Evolutionary conservation across 2,888 invertebrate genomes (phyloP), one percentile per base, ranked within the genome.

Genomic region (Nomada goodeniana): DNA sequence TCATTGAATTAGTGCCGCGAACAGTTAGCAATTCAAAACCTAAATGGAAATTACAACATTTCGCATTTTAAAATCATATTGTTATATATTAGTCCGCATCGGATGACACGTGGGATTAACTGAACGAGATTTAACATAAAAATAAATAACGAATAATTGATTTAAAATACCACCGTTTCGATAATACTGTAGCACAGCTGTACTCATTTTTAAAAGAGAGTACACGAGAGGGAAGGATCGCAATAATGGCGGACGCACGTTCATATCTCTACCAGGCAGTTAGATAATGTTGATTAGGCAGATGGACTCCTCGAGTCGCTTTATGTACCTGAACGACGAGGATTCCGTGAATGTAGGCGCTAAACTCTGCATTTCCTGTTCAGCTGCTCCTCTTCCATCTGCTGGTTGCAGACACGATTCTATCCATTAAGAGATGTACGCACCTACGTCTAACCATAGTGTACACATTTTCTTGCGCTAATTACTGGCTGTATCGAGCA

Each of bases 211-310:
- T 36, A 7, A 36, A 7, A 36, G 36, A 36, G 36, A 7, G 7
- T 36, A 36, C 5, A 9, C 0, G 36, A 36, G 36, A 36, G 36
- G 36, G 36, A 36, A 36, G 36, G 36, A 36, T 36, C 81, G 82
- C 80, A 79, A 84, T 81, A 82, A 70, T 76, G 69, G 75, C 36
- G 72, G 70, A 53, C 77, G 78, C 79, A 81, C 78, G 72, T 81
- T 79, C 78, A 84, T 86, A 84, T 84, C 78, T 82, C 77, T 50
- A 64, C 63, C 61, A 13, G 42, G 67, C 55, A 68, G 80, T 86
- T 78, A 74, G 80, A 75, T 86, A 82, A 86, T 69, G 79, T 60
- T 84, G 84, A 87, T 87, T 84, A 86, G 84, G 80, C 78, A 64
- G 82, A 82, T 80, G 13, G 68, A 73, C 74, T 77, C 53, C 78